phyloP scores from a whole-genome alignment of 2,888 invertebrate species.

The Byasa hedistus region DNA sequence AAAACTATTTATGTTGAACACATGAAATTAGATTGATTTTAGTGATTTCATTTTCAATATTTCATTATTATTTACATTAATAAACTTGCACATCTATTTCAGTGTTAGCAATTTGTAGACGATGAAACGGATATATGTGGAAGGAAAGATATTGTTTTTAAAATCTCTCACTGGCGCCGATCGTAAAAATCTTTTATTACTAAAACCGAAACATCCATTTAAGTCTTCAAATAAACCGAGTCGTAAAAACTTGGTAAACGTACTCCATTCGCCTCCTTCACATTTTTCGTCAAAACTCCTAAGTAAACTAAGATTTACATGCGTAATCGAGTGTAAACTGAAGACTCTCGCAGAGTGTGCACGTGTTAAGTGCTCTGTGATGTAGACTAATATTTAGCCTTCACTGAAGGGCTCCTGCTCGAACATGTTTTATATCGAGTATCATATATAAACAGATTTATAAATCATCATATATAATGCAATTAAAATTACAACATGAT shows the following conservation, averaged over 20 bases:
- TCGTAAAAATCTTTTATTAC: conserved; percentile 25
- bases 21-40: too few relatives aligned
- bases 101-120: neutral
- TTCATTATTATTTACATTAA: neutral
- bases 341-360: conserved; percentile 18
- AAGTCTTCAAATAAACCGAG: conserved; percentile 28
- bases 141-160: conserved; percentile 16
- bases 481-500: too few relatives aligned
- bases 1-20: too few relatives aligned
- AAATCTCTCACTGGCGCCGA: conserved; percentile 16
- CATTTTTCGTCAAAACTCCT: conserved; percentile 29
- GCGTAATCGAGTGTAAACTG: conserved; percentile 31
- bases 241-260: conserved; percentile 28
- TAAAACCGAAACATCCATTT: conserved; percentile 30
- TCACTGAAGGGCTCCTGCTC: conserved; percentile 13
- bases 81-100: neutral
- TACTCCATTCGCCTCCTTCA: conserved; percentile 16
- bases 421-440: conserved; percentile 22
- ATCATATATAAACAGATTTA: conserved; percentile 21
- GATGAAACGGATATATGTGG: conserved; percentile 1
- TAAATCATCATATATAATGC: neutral
- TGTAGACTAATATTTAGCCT: conserved; percentile 29
- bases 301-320: conserved; percentile 32
- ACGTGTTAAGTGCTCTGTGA: conserved; percentile 30
- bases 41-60: too few relatives aligned